Conservation (phyloP, 2,113 vertebrate species). For the Scomber colias region DNA sequence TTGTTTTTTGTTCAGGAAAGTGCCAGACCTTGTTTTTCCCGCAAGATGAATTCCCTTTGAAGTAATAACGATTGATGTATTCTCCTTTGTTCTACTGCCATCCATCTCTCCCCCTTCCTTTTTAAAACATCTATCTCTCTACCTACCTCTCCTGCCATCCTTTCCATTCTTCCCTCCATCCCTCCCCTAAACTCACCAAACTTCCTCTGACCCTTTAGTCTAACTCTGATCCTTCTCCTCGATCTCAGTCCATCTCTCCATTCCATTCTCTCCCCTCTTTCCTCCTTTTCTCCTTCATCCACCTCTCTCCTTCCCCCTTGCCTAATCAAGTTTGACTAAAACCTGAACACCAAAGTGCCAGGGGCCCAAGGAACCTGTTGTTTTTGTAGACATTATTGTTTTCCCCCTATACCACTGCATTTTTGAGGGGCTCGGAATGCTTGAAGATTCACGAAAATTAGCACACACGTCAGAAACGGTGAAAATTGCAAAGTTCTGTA, state of each 20-base stretch:
- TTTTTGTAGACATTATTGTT: no score
- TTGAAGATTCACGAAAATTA: no score
- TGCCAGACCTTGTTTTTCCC: conserved; percentile 47
- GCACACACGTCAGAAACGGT: no score
- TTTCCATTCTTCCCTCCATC: background rate
- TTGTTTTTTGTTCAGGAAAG: conserved; percentile 8
- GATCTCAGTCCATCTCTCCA: background rate
- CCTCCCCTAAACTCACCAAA: background rate
- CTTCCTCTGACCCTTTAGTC: background rate
- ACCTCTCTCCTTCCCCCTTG: background rate
- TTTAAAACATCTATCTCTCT: conserved; percentile 16
- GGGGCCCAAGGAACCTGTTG: no score
- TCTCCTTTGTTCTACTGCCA: conserved; percentile 62
- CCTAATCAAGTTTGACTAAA: conserved; percentile 12
- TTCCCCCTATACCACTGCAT: no score
- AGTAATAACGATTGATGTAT: conserved; percentile 56
- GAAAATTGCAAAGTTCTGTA: no score
- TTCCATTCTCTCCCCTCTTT: background rate
- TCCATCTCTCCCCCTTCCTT: conserved; percentile 4
- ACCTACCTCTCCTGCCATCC: background rate
- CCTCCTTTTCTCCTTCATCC: background rate
- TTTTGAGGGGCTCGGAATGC: no score
- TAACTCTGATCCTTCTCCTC: background rate
- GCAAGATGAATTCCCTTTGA: conserved; percentile 57
- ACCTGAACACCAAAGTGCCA: no score